Conservation (phyloP, 1,140 invertebrate species). For the Gryllus bimaculatus region DNA sequence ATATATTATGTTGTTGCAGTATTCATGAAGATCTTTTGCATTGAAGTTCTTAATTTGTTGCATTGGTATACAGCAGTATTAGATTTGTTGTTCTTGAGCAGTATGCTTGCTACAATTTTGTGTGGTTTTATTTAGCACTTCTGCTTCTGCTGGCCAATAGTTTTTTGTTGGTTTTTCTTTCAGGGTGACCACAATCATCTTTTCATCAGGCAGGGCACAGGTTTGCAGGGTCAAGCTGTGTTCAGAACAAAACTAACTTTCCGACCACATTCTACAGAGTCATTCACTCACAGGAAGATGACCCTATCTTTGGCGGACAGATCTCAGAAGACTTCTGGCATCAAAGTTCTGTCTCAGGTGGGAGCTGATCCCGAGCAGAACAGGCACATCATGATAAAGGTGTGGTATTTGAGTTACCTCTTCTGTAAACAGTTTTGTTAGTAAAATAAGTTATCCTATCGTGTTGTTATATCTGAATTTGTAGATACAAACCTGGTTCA, state of each 20-base stretch:
- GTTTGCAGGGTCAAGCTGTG: constrained; percentile 93
- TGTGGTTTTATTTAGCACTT: not conserved
- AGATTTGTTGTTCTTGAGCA: constrained; percentile 7
- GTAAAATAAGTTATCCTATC: too few species aligned
- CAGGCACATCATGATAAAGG: constrained; percentile 81
- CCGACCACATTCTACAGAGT: constrained; percentile 94
- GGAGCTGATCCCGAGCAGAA: constrained; percentile 90
- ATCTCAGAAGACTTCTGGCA: constrained; percentile 91
- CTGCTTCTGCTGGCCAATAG: too few species aligned
- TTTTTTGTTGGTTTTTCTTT: constrained; percentile 25
- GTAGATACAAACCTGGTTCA: too few species aligned
- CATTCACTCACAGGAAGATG: constrained; percentile 98
- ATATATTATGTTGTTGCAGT: too few species aligned
- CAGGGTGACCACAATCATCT: constrained; percentile 89
- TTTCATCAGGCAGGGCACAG: constrained; percentile 93
- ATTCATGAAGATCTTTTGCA: too few species aligned
- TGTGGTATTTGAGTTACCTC: constrained; percentile 29
- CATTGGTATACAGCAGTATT: not conserved
- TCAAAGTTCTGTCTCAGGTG: constrained; percentile 91
- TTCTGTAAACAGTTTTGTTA: too few species aligned
- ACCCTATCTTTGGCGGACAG: constrained; percentile 93
- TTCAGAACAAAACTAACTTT: constrained; percentile 95
- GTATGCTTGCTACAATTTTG: constrained; percentile 15
- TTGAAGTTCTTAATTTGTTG: too few species aligned
- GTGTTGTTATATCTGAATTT: too few species aligned